A percentile compares a stretch with the other conserved stretches of the same genome.
These are phyloP conservation scores for Sminthurinus signatus DNA, from an alignment of 1,140 invertebrate species.

Conservation along the genomic window DNA sequence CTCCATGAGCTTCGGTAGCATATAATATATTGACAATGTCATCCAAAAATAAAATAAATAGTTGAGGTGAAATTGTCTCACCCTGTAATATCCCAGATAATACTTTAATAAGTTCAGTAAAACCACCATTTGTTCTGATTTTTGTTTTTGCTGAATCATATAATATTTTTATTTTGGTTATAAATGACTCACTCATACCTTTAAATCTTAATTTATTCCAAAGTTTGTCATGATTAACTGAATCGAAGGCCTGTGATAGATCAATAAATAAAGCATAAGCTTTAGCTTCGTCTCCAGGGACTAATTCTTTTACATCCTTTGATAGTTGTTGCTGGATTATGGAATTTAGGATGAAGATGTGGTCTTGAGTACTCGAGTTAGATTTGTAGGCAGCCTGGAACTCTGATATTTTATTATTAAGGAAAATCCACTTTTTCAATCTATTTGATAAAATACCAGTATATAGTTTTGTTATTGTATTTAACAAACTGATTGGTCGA, in stretches of 20 bases:
- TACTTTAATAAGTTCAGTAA: not conserved
- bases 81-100: not conserved
- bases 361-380: constrained; percentile 29
- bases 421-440: too few relatives aligned
- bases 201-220: not conserved
- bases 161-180: too few relatives aligned
- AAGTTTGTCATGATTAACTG: not conserved
- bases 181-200: too few relatives aligned
- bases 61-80: not conserved
- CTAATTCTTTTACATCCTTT: too few relatives aligned
- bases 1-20: not conserved
- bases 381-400: too few relatives aligned
- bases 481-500: too few relatives aligned
- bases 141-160: too few relatives aligned
- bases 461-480: too few relatives aligned
- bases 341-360: constrained; percentile 38
- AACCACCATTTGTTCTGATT: not conserved
- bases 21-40: not conserved
- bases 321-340: not conserved
- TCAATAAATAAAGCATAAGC: not conserved
- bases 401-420: too few relatives aligned
- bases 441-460: too few relatives aligned
- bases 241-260: constrained; percentile 1
- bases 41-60: not conserved
- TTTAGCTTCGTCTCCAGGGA: not conserved